Percentiles rank a stretch among this genome's conserved stretches.
Evolutionary conservation across 1,140 invertebrate species (phyloP).

Genomic region (Drosophila baimaii): DNA sequence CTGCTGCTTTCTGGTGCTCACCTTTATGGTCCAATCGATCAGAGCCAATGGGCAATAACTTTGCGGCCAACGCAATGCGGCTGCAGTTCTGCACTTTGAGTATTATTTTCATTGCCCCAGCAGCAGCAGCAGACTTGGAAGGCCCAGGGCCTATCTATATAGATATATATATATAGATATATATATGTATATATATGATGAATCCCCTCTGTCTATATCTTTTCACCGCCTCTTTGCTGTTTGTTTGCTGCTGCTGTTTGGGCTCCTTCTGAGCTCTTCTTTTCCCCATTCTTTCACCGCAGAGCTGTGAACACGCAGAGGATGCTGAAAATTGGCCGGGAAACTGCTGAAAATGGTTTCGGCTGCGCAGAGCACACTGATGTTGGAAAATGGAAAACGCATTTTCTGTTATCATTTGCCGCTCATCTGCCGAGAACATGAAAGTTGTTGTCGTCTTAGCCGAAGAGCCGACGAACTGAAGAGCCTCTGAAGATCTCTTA

Average conservation of each 20-base stretch:
- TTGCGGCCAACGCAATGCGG: slow-evolving; percentile 58
- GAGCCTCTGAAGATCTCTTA: not conserved
- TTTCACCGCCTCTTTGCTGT: slow-evolving; percentile 32
- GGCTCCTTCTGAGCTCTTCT: not conserved
- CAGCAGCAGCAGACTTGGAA: slow-evolving; percentile 24
- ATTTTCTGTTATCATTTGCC: slow-evolving; percentile 65
- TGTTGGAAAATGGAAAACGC: slow-evolving; percentile 67
- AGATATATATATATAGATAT: slow-evolving; percentile 11
- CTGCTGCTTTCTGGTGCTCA: slow-evolving; percentile 30
- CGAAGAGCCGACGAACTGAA: slow-evolving; percentile 6
- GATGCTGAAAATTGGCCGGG: slow-evolving; percentile 22
- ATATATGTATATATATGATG: slow-evolving; percentile 17
- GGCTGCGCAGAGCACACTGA: slow-evolving; percentile 40
- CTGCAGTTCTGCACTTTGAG: slow-evolving; percentile 68
- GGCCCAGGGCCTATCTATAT: slow-evolving; percentile 5
- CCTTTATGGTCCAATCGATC: slow-evolving; percentile 65
- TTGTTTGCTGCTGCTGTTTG: slow-evolving; percentile 20
- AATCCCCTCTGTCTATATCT: slow-evolving; percentile 6
- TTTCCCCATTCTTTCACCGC: slow-evolving; percentile 9
- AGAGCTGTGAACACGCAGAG: slow-evolving; percentile 34
- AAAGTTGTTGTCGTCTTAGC: slow-evolving; percentile 35
- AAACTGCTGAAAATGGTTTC: slow-evolving; percentile 71
- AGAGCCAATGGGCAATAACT: slow-evolving; percentile 66
- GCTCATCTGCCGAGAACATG: slow-evolving; percentile 63
- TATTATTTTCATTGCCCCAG: slow-evolving; percentile 71